phyloP scores from a whole-genome alignment of 2,888 invertebrate genomes.

The Pseudococcus jackbeardsleyi region DNA sequence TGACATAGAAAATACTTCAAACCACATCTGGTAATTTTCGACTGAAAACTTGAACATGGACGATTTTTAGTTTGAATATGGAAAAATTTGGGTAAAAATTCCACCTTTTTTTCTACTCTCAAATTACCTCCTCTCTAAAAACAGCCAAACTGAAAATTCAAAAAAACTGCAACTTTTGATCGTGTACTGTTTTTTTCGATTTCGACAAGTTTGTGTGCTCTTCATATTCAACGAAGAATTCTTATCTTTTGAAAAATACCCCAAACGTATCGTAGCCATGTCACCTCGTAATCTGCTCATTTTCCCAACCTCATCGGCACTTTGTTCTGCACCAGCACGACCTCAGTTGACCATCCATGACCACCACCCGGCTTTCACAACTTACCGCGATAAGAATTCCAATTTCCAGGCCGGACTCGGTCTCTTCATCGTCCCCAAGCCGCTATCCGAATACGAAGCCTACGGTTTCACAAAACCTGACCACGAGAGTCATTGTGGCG shows the following conservation, averaged over 20 bases:
- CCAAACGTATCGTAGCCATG: not conserved
- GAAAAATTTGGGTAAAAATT: too few species aligned
- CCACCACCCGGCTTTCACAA: not conserved
- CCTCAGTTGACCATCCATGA: not conserved
- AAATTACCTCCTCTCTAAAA: too few species aligned
- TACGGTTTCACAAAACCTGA: conserved; percentile 8
- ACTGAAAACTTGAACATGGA: too few species aligned
- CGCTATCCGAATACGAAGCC: not conserved
- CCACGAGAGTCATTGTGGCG: conserved; percentile 23
- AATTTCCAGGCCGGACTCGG: not conserved
- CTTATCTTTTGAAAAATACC: not conserved
- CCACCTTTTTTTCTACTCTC: too few species aligned
- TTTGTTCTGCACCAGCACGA: not conserved
- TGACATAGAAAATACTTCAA: too few species aligned
- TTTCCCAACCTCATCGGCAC: not conserved
- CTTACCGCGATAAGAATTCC: not conserved
- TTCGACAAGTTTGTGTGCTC: too few species aligned
- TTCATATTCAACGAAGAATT: too few species aligned
- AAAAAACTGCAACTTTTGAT: too few species aligned
- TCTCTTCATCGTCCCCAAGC: not conserved
- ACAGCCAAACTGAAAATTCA: too few species aligned
- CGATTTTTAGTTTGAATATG: too few species aligned
- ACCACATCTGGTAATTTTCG: too few species aligned
- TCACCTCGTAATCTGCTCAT: not conserved
- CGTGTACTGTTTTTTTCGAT: too few species aligned